Base-by-base conservation (phyloP, 2,888 invertebrate genomes). In the Rhabditoides inermis region DNA sequence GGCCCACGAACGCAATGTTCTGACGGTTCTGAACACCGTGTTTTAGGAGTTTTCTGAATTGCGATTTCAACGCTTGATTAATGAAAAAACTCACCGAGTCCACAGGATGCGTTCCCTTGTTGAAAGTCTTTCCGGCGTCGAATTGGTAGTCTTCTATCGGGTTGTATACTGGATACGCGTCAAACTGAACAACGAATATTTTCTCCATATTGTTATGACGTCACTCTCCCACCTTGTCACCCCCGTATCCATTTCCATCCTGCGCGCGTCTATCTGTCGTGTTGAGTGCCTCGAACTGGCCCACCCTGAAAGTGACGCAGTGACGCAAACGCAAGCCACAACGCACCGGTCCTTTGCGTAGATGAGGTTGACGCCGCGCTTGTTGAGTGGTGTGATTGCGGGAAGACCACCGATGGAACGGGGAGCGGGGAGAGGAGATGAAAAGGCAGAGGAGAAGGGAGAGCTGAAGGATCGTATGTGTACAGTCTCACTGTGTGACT, bases 1-100 rank as follows among this genome's bases (percentile, higher is more conserved):
- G 47, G 7, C 67, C 67, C 45, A 61, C 63, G 36, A 67, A 56
- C 1, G 60, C 67, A 45, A 59, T 60, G 39, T 67, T 65, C 23
- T 49, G 56, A 1, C 65, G 51, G 37, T 63, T 65, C 63, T 63
- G 30, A 30, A 42, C 22, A 32, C 6, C 5, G 1, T 40, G 7
- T 40, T 15, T 7, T 12, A 18, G 20, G 7, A 10, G 22, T 18
- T 44, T 44, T 44, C 22, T 23, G 32, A 48, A 20, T 26, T 27
- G 23, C n/a, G 23, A 32, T 32, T 32, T 7, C 15, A 10, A 10
- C 15, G 32, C 7, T 10, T 32, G 32, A 10, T 7, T 32, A 15
- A 10, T 32, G 32, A 20, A n/a, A 7, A 18, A 18, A 44, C 51
- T 51, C 25, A 63, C 63, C 2, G 57, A 47, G 37, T 67, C 67